Evolutionary conservation across 2,888 invertebrate genomes (phyloP).

Genomic region (Sesia apiformis): DNA sequence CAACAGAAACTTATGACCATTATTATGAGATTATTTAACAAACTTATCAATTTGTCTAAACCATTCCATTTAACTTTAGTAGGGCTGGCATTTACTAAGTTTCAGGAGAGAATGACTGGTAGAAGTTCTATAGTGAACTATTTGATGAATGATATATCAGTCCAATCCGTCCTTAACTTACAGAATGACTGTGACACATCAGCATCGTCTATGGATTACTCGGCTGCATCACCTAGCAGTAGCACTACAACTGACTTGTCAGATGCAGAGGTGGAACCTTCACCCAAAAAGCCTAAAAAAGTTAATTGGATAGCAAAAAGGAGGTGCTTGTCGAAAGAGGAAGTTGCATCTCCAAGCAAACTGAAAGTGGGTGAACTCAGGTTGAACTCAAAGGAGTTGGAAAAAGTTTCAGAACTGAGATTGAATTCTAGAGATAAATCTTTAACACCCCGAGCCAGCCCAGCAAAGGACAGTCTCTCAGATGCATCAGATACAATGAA

Average conservation of each 20-base stretch:
- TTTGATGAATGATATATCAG: constrained; percentile 84
- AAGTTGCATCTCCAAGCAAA: constrained; percentile 80
- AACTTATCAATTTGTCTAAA: constrained; percentile 80
- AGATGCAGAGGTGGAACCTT: constrained; percentile 82
- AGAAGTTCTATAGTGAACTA: constrained; percentile 83
- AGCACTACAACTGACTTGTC: constrained; percentile 75
- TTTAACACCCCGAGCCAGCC: constrained; percentile 60
- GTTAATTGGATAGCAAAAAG: constrained; percentile 67
- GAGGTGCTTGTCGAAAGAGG: constrained; percentile 60
- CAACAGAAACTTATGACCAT: constrained; percentile 79
- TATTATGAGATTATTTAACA: constrained; percentile 84
- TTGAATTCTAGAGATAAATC: constrained; percentile 61
- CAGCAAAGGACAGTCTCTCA: constrained; percentile 56
- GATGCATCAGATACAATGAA: constrained; percentile 58
- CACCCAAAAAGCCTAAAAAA: constrained; percentile 81
- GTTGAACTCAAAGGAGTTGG: constrained; percentile 77
- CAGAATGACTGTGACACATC: constrained; percentile 73
- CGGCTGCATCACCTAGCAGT: constrained; percentile 62
- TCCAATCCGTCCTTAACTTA: constrained; percentile 82
- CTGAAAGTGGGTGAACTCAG: constrained; percentile 79
- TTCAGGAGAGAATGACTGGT: constrained; percentile 81
- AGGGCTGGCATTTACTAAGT: constrained; percentile 88
- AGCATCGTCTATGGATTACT: constrained; percentile 61
- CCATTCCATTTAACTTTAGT: constrained; percentile 87
- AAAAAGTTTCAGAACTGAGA: constrained; percentile 67